Base-by-base conservation (phyloP, 2,113 vertebrate genomes). In the Beaufortia kweichowensis region DNA sequence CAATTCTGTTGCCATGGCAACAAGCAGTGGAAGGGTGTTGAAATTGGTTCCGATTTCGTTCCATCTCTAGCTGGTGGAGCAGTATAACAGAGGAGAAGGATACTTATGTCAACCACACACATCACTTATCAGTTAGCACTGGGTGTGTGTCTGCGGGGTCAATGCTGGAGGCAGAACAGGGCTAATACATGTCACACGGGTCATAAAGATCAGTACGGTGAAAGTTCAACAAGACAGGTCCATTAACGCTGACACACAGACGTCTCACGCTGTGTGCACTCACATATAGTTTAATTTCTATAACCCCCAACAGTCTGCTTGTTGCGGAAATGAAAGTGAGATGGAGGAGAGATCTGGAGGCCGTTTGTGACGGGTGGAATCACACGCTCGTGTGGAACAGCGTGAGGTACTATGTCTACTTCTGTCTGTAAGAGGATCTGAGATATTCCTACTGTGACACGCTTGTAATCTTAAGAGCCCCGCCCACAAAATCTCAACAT, bases 1-100 rank as follows among this genome's bases (percentile, higher is more conserved):
- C 33, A 73, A 73, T 46, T 43, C 55, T 73, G 70, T 73, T 73
- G 70, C 70, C 43, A 73, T 61, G 70, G 57, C 56, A 73, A 73
- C 39, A 43, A 73, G 55, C 39, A 3, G 7, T 56, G 50, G 21
- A 71, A 59, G 69, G 50, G 14, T 72, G 33, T 70, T 70, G 68
- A 14, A 46, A 53, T 19, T 21, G 7, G 69, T 46, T 61, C 31
- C 2, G 9, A 41, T 39, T 59, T 41, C 14, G 14, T 59, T 29
- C 39, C 2, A 6, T 48, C 56, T 73, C 55, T 35, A 23, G 67
- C 19, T 70, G 12, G 23, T 11, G 29, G 56, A 46, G 39, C 70
- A 31, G 23, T 14, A 72, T 23, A 41, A 21, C 10, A 48, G 43
- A 68, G 17, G 19, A 2, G 31, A 71, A 57, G 29, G 57, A 56